Evolutionary conservation across 1,140 invertebrate genomes (phyloP).

Genomic region (Cardiocondyla obscurior): DNA sequence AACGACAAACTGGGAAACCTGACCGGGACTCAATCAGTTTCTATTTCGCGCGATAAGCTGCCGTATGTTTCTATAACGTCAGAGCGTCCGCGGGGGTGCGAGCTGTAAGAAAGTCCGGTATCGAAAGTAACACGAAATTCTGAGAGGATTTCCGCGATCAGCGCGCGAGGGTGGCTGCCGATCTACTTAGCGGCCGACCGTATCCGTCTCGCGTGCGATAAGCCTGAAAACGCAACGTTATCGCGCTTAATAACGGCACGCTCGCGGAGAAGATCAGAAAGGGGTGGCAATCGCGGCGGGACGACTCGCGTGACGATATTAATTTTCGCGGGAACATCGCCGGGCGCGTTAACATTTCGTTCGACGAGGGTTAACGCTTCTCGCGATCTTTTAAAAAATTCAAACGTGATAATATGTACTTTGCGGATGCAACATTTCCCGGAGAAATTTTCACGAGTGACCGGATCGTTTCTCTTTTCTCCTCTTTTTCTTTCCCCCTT

Average conservation of each 20-base stretch:
- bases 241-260: background rate
- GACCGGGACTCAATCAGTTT: slow-evolving; percentile 40
- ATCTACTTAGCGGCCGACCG: slow-evolving; percentile 31
- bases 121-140: slow-evolving; percentile 42
- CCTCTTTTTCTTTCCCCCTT: too few relatives aligned
- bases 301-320: background rate
- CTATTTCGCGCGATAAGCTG: slow-evolving; percentile 49
- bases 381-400: background rate
- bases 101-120: slow-evolving; percentile 44
- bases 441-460: slow-evolving; percentile 1
- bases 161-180: slow-evolving; percentile 6
- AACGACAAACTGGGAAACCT: slow-evolving; percentile 51
- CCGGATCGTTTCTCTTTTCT: background rate
- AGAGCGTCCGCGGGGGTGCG: background rate
- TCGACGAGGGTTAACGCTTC: background rate
- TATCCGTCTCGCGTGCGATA: slow-evolving; percentile 23
- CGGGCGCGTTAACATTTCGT: background rate
- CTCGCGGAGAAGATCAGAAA: background rate
- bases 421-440: background rate
- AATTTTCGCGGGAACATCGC: background rate
- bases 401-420: background rate
- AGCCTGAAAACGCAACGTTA: background rate
- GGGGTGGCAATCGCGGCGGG: background rate
- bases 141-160: slow-evolving; percentile 32
- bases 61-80: background rate